Evolutionary conservation across 1,140 invertebrate genomes (phyloP).

Genomic region (Tetraneura akinire): DNA sequence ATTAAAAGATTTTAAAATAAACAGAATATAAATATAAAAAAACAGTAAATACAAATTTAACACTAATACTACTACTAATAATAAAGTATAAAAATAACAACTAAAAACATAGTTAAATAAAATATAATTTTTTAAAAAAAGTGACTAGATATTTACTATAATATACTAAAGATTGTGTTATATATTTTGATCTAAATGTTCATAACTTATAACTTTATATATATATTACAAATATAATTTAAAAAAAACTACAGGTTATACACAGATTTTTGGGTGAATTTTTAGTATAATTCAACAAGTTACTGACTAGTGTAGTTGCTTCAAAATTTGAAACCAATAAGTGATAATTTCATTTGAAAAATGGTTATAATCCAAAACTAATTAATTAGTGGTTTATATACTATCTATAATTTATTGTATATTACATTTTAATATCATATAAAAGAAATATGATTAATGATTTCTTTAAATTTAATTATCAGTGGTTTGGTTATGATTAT

Average conservation of each 20-base stretch:
- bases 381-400: too few relatives aligned
- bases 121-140: neutral
- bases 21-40: neutral
- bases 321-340: neutral
- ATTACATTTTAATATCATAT: too few relatives aligned
- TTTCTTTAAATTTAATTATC: too few relatives aligned
- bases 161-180: too few relatives aligned
- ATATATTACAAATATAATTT: neutral
- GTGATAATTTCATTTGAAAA: neutral
- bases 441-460: too few relatives aligned
- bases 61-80: neutral
- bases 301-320: neutral
- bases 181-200: too few relatives aligned
- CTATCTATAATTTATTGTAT: too few relatives aligned
- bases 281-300: neutral
- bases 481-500: too few relatives aligned
- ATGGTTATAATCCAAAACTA: neutral
- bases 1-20: neutral
- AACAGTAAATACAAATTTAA: neutral
- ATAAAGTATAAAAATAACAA: slow-evolving; percentile 23
- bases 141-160: slow-evolving; percentile 35
- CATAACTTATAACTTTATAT: too few relatives aligned
- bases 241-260: neutral
- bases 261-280: too few relatives aligned
- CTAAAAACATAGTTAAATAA: slow-evolving; percentile 15